phyloP scores from a whole-genome alignment of 2,113 vertebrate species.

The Indicator indicator region DNA sequence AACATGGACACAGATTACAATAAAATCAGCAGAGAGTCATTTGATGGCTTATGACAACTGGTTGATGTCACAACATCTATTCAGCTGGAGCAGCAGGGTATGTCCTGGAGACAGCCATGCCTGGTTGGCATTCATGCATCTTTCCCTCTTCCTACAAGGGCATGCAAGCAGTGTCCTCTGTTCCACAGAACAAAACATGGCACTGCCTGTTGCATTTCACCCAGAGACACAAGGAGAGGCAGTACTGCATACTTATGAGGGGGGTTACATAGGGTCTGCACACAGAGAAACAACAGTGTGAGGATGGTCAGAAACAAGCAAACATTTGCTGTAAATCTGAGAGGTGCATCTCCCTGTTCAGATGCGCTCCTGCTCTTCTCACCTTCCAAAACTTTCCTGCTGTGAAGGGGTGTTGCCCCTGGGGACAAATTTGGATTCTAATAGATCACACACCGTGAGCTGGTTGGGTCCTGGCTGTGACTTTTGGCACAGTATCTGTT shows the following conservation, averaged over 20 bases:
- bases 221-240: accelerated
- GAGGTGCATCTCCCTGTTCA: background rate
- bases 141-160: background rate
- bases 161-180: background rate
- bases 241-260: accelerated
- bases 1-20: background rate
- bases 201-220: background rate
- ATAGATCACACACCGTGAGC: background rate
- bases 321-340: background rate
- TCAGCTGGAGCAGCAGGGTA: background rate
- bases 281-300: accelerated
- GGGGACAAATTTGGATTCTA: background rate
- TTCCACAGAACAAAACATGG: background rate
- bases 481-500: background rate
- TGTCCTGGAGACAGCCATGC: accelerated
- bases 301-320: background rate
- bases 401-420: background rate
- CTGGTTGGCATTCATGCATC: background rate
- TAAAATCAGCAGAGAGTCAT: background rate
- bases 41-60: background rate
- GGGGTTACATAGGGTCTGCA: background rate
- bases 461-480: background rate
- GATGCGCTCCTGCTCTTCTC: accelerated
- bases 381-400: background rate
- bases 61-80: background rate